Percentiles rank a stretch among this genome's conserved stretches.
Evolutionary conservation across 1,140 invertebrate genomes (phyloP).

Genomic region (Cotesia glomerata): DNA sequence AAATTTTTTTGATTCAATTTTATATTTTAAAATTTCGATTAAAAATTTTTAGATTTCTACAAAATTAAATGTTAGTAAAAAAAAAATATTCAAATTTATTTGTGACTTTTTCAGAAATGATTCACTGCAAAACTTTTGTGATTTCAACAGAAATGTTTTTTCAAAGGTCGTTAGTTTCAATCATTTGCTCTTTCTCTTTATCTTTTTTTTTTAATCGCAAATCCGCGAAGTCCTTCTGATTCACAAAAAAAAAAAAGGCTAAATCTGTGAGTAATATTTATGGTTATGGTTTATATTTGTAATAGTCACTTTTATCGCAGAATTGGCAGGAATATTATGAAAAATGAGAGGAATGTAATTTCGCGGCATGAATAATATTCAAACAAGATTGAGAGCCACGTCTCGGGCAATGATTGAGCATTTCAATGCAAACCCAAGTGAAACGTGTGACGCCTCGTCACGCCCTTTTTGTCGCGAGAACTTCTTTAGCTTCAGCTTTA

Average conservation of each 20-base stretch:
- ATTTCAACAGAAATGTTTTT: too few species aligned
- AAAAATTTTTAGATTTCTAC: too few species aligned
- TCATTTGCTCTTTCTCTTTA: too few species aligned
- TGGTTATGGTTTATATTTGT: too few species aligned
- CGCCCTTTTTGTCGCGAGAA: background rate
- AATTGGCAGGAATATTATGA: background rate
- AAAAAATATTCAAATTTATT: too few species aligned
- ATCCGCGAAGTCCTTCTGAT: background rate
- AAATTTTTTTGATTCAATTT: too few species aligned
- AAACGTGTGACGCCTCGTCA: background rate
- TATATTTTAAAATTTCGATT: too few species aligned
- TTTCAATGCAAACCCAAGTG: constrained; percentile 9
- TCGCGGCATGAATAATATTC: constrained; percentile 1
- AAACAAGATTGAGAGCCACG: constrained; percentile 7
- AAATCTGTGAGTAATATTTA: background rate
- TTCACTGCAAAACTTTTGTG: too few species aligned
- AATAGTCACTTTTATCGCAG: background rate
- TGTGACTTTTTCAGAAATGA: too few species aligned
- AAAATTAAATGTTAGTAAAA: too few species aligned
- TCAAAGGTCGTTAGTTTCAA: too few species aligned
- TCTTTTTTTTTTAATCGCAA: too few species aligned
- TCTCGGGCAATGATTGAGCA: constrained; percentile 11
- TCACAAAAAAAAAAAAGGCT: background rate
- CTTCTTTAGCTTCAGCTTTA: constrained; percentile 8
- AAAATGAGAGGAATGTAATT: constrained; percentile 4